Base-by-base conservation (phyloP, 2,888 invertebrate species). In the Theretra japonica region DNA sequence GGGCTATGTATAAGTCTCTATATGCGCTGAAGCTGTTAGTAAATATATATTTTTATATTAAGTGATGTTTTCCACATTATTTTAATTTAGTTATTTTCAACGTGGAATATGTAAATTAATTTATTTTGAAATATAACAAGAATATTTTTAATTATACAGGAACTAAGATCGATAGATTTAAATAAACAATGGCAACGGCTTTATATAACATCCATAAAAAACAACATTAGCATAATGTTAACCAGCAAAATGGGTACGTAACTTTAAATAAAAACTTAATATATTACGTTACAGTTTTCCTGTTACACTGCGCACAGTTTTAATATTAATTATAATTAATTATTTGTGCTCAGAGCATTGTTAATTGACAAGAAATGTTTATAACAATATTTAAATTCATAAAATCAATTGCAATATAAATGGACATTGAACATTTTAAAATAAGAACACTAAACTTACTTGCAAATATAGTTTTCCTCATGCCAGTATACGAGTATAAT, bases 381-480 rank as follows among this genome's bases (percentile, higher is more conserved):
- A 23, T 21, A 56, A 56, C 41, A 56, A 71, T 53, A 72, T 68
- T 41, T 41, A 8, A 62, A 62, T 62, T 41, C 11, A 48, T n/a
- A 19, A 11, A 5, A 15, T 23, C 11, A 25, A 23, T 48, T 1
- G 1, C 6, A 17, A 62, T 1, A 11, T 11, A n/a, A 17, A 25
- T 23, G n/a, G n/a, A n/a, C 4, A 28, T 23, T 17, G 1, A 6
- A 23, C 7, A 62, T 2, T 33, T 11, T 33, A 48, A 48, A 65
- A 41, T 62, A 8, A 23, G 21, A 65, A 71, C 17, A 41, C 2
- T 68, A 73, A 74, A 80, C 80, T 80, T 76, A 80, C 80, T 73
- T 72, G 77, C 73, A 75, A 77, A 79, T 72, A 79, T 75, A 8
- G 71, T 75, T 75, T 80, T 80, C 78, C 79, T 75, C 80, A 80